Evolutionary conservation across 2,797 vertebrate species (phyloP).

Genomic region (Onychomys arenicola): DNA sequence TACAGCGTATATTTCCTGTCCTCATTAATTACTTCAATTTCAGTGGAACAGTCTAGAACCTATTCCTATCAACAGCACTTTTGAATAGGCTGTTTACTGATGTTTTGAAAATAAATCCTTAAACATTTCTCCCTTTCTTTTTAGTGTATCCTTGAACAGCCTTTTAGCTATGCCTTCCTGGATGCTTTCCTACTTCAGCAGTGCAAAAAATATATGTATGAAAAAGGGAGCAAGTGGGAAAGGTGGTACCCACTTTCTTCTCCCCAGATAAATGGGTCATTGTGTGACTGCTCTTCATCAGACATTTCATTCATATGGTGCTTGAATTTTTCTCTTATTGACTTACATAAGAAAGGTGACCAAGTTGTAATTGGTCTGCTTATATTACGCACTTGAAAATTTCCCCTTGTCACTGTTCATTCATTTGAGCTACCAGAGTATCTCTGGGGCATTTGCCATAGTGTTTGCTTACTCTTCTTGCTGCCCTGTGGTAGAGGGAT

Average conservation of each 20-base stretch:
- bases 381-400: neutral
- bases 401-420: neutral
- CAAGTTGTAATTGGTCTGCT: neutral
- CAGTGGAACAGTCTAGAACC: neutral
- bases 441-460: neutral
- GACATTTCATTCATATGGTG: neutral
- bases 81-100: neutral
- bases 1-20: neutral
- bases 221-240: neutral
- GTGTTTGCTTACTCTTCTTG: neutral
- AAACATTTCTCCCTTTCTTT: neutral
- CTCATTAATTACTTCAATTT: neutral
- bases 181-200: neutral
- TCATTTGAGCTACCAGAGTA: neutral
- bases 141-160: neutral
- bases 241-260: neutral
- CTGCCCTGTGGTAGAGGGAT: neutral
- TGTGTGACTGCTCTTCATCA: neutral
- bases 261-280: neutral
- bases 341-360: neutral
- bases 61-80: neutral
- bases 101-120: conserved; percentile 24
- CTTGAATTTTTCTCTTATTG: neutral
- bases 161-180: neutral
- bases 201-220: neutral